Conservation (phyloP, 2,797 vertebrate genomes). For the Sebastes goodei region DNA sequence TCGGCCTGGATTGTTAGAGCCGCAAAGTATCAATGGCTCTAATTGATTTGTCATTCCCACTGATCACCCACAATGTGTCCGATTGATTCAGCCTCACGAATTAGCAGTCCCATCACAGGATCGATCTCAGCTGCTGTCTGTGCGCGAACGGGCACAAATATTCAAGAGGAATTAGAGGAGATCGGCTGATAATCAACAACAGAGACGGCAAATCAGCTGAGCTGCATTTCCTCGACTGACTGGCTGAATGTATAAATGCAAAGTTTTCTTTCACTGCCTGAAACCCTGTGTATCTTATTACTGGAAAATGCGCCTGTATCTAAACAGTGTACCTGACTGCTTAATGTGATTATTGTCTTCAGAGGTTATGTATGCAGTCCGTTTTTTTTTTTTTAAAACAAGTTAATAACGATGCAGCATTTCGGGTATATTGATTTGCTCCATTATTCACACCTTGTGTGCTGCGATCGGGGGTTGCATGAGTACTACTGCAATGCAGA, state of each 20-base stretch:
- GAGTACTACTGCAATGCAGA: constrained; percentile 35
- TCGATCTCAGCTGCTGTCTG: constrained; percentile 46
- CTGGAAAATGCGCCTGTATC: constrained; percentile 57
- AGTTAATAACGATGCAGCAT: constrained; percentile 11
- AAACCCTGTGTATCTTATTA: constrained; percentile 56
- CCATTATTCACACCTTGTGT: constrained; percentile 11
- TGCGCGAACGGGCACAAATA: constrained; percentile 38
- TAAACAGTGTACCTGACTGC: constrained; percentile 56
- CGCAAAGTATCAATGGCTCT: constrained; percentile 56
- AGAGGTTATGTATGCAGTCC: constrained; percentile 55
- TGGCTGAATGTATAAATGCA: constrained; percentile 61
- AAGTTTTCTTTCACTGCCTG: constrained; percentile 40
- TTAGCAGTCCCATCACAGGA: constrained; percentile 58
- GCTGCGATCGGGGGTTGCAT: constrained; percentile 50
- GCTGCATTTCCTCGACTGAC: constrained; percentile 45
- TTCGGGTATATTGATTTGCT: constrained; percentile 34
- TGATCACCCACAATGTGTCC: constrained; percentile 72
- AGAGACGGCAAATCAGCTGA: constrained; percentile 22
- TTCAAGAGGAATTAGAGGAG: constrained; percentile 25
- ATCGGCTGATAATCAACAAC: constrained; percentile 1
- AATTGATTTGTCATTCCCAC: constrained; percentile 77
- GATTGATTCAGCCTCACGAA: constrained; percentile 70
- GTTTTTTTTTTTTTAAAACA: constrained; percentile 9
- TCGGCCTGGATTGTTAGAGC: constrained; percentile 49
- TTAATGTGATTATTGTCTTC: constrained; percentile 64